A percentile compares a stretch with the other conserved stretches of the same genome.
phyloP scores from a whole-genome alignment of 2,888 invertebrate genomes.

The Pyrrhosoma nymphula region DNA sequence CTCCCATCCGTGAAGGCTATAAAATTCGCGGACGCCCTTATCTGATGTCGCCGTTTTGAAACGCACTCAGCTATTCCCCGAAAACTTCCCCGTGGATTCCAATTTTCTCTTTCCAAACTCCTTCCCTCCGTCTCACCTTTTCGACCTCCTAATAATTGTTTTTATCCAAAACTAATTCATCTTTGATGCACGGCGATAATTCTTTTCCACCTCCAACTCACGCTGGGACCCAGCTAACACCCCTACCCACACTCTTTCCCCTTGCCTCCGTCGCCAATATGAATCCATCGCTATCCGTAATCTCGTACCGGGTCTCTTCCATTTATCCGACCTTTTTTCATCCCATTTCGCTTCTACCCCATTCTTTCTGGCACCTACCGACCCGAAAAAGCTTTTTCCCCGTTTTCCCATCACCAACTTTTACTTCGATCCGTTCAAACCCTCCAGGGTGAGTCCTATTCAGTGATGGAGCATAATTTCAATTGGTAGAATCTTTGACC shows the following conservation, averaged over 20 bases:
- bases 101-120: neutral
- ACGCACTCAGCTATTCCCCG: neutral
- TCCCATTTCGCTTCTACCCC: no score
- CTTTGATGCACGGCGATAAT: neutral
- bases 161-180: neutral
- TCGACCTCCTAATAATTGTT: neutral
- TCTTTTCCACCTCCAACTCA: neutral
- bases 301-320: neutral
- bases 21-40: neutral
- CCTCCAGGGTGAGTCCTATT: no score
- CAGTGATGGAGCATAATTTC: no score
- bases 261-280: neutral
- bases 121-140: neutral
- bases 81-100: neutral
- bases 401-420: no score
- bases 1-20: neutral
- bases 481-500: no score
- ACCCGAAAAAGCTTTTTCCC: no score
- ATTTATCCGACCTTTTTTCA: neutral
- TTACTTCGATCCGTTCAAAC: no score
- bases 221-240: neutral
- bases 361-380: no score
- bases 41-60: neutral
- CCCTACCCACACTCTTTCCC: no score
- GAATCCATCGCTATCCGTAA: neutral